These are phyloP conservation scores for Heliconius hermathena DNA, from an alignment of 1,140 invertebrate species.

Conservation along the genomic window DNA sequence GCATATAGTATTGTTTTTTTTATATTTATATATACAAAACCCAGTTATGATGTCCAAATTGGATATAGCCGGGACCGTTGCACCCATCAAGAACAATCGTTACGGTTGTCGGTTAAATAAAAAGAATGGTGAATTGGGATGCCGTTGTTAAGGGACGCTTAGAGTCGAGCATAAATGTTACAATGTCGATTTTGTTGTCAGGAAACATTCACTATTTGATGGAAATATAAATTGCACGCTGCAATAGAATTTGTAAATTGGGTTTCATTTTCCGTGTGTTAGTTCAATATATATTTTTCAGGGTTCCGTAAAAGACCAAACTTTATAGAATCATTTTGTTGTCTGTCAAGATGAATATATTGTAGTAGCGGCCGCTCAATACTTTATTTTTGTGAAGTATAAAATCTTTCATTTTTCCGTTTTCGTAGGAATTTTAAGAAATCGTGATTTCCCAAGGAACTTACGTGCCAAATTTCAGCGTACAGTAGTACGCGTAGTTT, in stretches of 20 bases:
- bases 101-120: slow-evolving; percentile 22
- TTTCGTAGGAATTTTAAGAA: too few relatives aligned
- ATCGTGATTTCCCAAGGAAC: too few relatives aligned
- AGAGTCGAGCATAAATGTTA: slow-evolving; percentile 13
- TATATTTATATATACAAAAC: background rate
- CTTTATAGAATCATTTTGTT: too few relatives aligned
- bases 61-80: background rate
- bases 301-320: too few relatives aligned
- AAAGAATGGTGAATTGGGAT: slow-evolving; percentile 18
- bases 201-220: slow-evolving; percentile 1
- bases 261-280: background rate
- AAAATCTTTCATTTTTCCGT: too few relatives aligned
- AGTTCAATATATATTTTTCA: background rate
- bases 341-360: too few relatives aligned
- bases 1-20: background rate
- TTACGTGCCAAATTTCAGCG: too few relatives aligned
- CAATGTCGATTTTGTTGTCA: slow-evolving; percentile 6
- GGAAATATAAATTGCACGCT: slow-evolving; percentile 11
- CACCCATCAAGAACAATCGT: slow-evolving; percentile 23
- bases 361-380: too few relatives aligned
- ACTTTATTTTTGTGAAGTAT: too few relatives aligned
- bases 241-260: slow-evolving; percentile 4
- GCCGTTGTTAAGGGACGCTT: slow-evolving; percentile 18
- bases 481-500: too few relatives aligned
- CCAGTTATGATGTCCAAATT: slow-evolving; percentile 6